phyloP scores from a whole-genome alignment of 2,888 invertebrate species.

The Prosapia bicincta region DNA sequence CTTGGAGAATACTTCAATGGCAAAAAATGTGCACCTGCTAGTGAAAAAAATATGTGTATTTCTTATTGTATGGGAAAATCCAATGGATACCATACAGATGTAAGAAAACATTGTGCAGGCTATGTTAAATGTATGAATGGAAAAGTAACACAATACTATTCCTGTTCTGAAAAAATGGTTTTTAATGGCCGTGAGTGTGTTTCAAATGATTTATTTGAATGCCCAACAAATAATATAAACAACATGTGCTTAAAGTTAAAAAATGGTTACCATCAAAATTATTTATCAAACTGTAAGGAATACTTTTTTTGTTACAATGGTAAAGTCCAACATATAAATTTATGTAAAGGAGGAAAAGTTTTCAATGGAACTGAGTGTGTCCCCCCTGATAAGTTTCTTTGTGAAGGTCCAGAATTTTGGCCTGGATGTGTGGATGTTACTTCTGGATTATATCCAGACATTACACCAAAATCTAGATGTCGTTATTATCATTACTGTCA shows the following conservation, averaged over 20 bases:
- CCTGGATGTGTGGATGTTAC: conserved; percentile 28
- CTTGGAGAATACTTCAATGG: conserved; percentile 42
- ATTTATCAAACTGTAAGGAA: conserved; percentile 33
- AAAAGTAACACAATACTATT: conserved; percentile 46
- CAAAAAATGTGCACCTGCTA: conserved; percentile 39
- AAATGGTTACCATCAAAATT: conserved; percentile 36
- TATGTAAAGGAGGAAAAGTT: conserved; percentile 49
- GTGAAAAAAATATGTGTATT: conserved; percentile 44
- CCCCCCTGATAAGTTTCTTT: conserved; percentile 37
- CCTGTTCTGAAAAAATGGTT: conserved; percentile 43
- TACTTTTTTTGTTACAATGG: conserved; percentile 37
- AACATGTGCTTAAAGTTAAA: conserved; percentile 19
- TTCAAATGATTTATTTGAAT: conserved; percentile 32
- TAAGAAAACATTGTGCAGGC: conserved; percentile 50
- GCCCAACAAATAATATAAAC: conserved; percentile 8
- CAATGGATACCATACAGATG: conserved; percentile 51
- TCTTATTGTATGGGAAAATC: conserved; percentile 43
- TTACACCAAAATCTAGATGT: conserved; percentile 46
- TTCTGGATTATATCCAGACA: conserved; percentile 39
- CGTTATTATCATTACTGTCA: conserved; percentile 54
- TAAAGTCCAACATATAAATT: conserved; percentile 41
- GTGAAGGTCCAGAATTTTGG: conserved; percentile 37
- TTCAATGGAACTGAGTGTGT: conserved; percentile 53
- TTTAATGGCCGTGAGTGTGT: conserved; percentile 44
- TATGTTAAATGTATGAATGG: conserved; percentile 54